Evolutionary conservation across 2,797 vertebrate species (phyloP).

Genomic region (Sarcophilus harrisii): DNA sequence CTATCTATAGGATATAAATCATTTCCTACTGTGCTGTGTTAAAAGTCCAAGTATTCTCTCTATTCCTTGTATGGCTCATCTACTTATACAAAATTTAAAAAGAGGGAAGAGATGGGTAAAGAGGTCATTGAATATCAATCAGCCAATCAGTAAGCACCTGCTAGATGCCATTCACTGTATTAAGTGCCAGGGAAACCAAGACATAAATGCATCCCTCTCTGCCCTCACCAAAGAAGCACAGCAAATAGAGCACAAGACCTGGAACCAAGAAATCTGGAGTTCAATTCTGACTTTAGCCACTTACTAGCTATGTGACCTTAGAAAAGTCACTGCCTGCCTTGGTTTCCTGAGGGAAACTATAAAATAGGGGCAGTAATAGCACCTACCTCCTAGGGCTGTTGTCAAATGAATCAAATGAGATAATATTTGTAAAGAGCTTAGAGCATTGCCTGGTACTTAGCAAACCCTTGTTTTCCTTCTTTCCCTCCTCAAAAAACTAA

Average conservation of each 20-base stretch:
- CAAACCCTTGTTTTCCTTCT: background rate
- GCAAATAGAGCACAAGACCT: background rate
- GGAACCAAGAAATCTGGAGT: background rate
- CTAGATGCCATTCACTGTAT: background rate
- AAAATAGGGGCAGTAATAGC: background rate
- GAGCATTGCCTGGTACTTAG: background rate
- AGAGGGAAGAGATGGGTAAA: background rate
- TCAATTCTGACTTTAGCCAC: background rate
- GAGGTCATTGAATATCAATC: background rate
- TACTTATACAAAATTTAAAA: background rate
- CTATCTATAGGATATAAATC: background rate
- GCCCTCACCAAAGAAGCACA: background rate
- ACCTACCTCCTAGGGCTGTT: background rate
- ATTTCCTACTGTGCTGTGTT: background rate
- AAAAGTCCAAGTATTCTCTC: background rate
- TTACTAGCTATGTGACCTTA: background rate
- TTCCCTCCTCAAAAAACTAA: background rate
- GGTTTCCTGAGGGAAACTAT: background rate
- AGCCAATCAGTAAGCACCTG: background rate
- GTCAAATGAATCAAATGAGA: background rate
- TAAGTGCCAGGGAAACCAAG: background rate
- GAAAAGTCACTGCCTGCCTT: background rate
- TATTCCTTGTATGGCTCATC: background rate
- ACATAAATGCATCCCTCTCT: background rate
- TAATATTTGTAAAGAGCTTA: background rate